Percentiles rank a stretch among this genome's conserved stretches.
Evolutionary conservation across 2,888 invertebrate genomes (phyloP).

Genomic region (Himalopsyche anomala): DNA sequence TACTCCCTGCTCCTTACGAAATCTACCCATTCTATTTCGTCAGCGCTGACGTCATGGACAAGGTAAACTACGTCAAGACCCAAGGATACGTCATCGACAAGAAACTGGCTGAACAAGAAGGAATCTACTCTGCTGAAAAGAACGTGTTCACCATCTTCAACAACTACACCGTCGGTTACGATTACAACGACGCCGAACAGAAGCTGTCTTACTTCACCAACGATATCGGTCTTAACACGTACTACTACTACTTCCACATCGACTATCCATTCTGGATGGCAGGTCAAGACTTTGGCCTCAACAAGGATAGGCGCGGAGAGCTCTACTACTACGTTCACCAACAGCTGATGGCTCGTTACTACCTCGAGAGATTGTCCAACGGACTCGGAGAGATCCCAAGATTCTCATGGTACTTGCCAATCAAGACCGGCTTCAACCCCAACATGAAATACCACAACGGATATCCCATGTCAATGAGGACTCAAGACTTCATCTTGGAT

Average conservation of each 20-base stretch:
- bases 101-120: constrained; percentile 75
- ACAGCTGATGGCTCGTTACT: constrained; percentile 83
- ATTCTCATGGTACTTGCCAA: constrained; percentile 75
- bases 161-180: constrained; percentile 81
- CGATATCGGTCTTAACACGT: constrained; percentile 80
- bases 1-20: constrained; percentile 85
- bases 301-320: constrained; percentile 80
- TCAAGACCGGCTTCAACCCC: constrained; percentile 80
- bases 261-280: constrained; percentile 78
- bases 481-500: constrained; percentile 77
- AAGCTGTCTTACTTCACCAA: constrained; percentile 80
- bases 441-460: constrained; percentile 81
- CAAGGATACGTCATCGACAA: constrained; percentile 78
- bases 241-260: constrained; percentile 76
- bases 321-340: constrained; percentile 81
- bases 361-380: constrained; percentile 85
- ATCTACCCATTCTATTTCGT: constrained; percentile 87
- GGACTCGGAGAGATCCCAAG: constrained; percentile 81
- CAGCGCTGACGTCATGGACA: constrained; percentile 82
- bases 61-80: constrained; percentile 81
- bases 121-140: constrained; percentile 74
- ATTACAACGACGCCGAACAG: constrained; percentile 73
- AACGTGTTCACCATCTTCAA: constrained; percentile 80
- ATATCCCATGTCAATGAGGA: constrained; percentile 80
- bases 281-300: constrained; percentile 69